These are phyloP conservation scores for Pseudomyrmex concolor DNA, from an alignment of 1,140 invertebrate genomes.

Conservation along the genomic window DNA sequence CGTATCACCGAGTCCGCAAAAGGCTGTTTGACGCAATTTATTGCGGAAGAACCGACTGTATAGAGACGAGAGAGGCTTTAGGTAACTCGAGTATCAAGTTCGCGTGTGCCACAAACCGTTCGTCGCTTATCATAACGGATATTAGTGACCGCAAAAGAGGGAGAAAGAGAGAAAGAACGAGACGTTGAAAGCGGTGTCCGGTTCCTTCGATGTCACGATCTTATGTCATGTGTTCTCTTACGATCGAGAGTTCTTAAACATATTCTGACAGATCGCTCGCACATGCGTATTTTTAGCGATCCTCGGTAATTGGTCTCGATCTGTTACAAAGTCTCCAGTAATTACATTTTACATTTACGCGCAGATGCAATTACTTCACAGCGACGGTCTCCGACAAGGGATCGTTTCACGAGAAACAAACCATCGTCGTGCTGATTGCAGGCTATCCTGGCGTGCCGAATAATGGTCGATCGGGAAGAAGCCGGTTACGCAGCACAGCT, in stretches of 20 bases:
- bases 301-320: too few relatives aligned
- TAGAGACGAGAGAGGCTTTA: conserved; percentile 31
- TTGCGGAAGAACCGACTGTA: conserved; percentile 15
- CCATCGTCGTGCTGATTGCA: neutral
- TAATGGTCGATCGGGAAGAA: conserved; percentile 41
- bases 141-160: conserved; percentile 37
- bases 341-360: too few relatives aligned
- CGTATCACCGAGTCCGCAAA: conserved; percentile 66
- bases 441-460: conserved; percentile 9
- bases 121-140: conserved; percentile 70
- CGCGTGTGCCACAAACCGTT: conserved; percentile 11
- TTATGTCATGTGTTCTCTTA: neutral
- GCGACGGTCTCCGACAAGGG: too few relatives aligned
- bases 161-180: too few relatives aligned
- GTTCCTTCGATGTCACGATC: neutral
- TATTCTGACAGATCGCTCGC: too few relatives aligned
- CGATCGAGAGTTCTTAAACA: too few relatives aligned
- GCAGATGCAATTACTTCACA: too few relatives aligned
- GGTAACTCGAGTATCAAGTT: conserved; percentile 60
- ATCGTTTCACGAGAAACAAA: neutral
- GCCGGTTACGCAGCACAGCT: conserved; percentile 11
- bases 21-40: conserved; percentile 39
- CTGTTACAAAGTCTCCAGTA: too few relatives aligned
- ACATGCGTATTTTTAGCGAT: too few relatives aligned
- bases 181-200: neutral